Evolutionary conservation across 2,113 vertebrate species (phyloP).

Genomic region (Notiomystis cincta): DNA sequence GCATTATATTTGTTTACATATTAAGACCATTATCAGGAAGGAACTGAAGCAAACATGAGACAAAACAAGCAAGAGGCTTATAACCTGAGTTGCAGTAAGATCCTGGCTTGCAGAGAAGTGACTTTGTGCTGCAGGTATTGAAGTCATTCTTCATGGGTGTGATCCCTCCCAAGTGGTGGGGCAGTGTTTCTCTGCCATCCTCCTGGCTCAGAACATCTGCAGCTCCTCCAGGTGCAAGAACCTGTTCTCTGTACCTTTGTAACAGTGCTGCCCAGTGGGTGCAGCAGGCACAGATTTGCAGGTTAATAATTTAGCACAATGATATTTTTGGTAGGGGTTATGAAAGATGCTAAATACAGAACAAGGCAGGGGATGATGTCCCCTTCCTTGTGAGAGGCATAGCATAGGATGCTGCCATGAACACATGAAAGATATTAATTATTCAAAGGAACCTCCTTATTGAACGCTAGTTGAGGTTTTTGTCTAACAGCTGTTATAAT

Average conservation of each 20-base stretch:
- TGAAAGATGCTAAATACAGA: not conserved
- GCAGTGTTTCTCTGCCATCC: not conserved
- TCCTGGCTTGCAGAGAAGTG: not conserved
- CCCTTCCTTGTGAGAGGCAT: not conserved
- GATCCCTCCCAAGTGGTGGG: not conserved
- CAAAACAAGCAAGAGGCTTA: not conserved
- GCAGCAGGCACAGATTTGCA: not conserved
- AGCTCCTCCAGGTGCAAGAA: not conserved
- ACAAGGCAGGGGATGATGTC: rapidly evolving
- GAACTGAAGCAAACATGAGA: not conserved
- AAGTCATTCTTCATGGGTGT: not conserved
- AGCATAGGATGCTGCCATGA: not conserved
- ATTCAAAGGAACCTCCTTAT: not conserved
- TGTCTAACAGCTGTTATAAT: not conserved
- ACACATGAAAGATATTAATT: not conserved
- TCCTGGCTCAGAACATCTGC: not conserved
- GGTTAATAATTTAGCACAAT: not conserved
- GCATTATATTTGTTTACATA: not conserved
- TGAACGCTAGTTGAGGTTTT: not conserved
- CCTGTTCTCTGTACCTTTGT: not conserved
- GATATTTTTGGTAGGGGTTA: not conserved
- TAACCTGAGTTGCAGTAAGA: not conserved
- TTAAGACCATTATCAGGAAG: not conserved
- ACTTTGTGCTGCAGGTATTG: not conserved
- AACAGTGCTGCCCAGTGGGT: not conserved